These are phyloP conservation scores for Gymnodraco acuticeps DNA, from an alignment of 2,797 vertebrate genomes.

Conservation along the genomic window DNA sequence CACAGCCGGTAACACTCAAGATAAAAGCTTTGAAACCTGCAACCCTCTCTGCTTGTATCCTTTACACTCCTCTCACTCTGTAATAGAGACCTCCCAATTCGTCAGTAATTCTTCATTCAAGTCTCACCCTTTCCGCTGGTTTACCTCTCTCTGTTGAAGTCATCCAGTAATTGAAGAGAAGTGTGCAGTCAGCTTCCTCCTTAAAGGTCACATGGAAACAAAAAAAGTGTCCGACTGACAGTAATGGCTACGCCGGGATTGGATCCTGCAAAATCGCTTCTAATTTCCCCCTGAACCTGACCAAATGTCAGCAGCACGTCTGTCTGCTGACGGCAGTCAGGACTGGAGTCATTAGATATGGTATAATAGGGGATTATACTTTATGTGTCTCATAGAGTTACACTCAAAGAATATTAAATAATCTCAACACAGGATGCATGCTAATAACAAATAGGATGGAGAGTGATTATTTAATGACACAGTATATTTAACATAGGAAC, in stretches of 20 bases:
- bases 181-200: conserved; percentile 75
- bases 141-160: conserved; percentile 66
- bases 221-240: conserved; percentile 62
- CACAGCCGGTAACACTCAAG: not conserved
- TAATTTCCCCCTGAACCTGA: conserved; percentile 74
- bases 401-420: conserved; percentile 46
- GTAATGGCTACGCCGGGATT: conserved; percentile 67
- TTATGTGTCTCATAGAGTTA: conserved; percentile 31
- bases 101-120: conserved; percentile 65
- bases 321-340: conserved; percentile 16
- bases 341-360: conserved; percentile 50
- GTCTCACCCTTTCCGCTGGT: conserved; percentile 58
- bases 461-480: not conserved
- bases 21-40: conserved; percentile 20
- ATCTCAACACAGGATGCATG: not conserved
- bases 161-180: conserved; percentile 58
- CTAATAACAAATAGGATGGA: not conserved
- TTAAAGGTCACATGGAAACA: conserved; percentile 75
- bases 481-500: too few species aligned
- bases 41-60: conserved; percentile 17
- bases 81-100: conserved; percentile 39
- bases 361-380: conserved; percentile 36
- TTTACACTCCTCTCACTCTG: conserved; percentile 16
- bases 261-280: conserved; percentile 45
- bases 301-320: conserved; percentile 71